Evolutionary conservation across 2,797 vertebrate genomes (phyloP), one percentile per base, ranked within the genome.

Genomic region (Spondyliosoma cantharus): DNA sequence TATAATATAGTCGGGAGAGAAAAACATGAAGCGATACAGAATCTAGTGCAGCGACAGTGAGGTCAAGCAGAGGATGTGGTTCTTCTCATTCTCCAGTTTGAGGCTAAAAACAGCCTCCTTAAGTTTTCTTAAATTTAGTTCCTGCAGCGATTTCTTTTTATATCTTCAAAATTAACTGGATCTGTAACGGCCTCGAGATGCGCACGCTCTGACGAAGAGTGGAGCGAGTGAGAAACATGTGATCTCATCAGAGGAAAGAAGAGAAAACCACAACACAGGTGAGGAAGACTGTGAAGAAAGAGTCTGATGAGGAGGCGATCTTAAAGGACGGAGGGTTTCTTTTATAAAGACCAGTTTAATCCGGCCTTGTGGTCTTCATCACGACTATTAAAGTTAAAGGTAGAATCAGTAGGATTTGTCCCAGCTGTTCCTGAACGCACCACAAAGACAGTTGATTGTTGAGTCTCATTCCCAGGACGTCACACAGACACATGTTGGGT

Each of bases 161-260:
- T 67, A 50, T 32, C 49, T 25, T 22, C 15, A 68, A 72, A 76
- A 69, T 80, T 32, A 68, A 56, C 17, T 71, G 32, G 12, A 73
- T 80, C 69, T 29, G 64, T 76, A 20, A 56, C 22, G 6, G 48
- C 61, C 13, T 8, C 11, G 50, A 32, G 45, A 76, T 57, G 9
- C 5, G 53, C 4, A 2, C 25, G 61, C 54, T 64, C 3, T 48
- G 61, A 45, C 16, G 19, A 20, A 2, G 17, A n/a, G 24, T 29
- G 59, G 53, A 59, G 52, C 15, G 52, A 37, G 37, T 11, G 37
- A 37, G 37, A 37, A 37, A 37, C 8, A 11, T 37, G 37, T 37
- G 37, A 37, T 9, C 37, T 0, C 37, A 11, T 37, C 37, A 11
- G 16, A 27, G 1, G 9, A 25, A 9, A 20, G 3, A 22, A 20